These are phyloP conservation scores for Cladopsammia gracilis DNA, from an alignment of 64 coral and sea anemone species.

Conservation along the genomic window DNA sequence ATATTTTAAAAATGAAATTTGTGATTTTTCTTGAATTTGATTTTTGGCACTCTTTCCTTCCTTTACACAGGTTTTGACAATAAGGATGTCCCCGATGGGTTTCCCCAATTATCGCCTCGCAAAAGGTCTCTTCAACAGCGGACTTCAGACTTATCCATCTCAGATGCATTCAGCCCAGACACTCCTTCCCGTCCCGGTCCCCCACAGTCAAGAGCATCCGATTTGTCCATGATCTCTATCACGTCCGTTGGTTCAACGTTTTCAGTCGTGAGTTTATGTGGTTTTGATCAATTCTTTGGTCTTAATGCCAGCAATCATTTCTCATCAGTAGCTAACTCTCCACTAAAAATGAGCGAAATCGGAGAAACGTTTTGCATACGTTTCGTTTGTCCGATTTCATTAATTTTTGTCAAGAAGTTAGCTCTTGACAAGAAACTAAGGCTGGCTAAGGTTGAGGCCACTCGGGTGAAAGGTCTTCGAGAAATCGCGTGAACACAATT, in stretches of 20 bases:
- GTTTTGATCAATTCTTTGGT: neutral
- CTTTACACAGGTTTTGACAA: neutral
- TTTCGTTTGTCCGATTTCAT: no score
- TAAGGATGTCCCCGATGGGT: slow-evolving; percentile 1
- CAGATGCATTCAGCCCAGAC: neutral
- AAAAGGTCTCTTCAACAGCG: neutral
- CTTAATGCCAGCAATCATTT: no score
- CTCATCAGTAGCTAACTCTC: no score
- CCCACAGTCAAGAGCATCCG: neutral
- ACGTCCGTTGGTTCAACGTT: neutral
- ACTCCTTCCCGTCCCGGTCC: slow-evolving; percentile 10
- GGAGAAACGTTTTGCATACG: no score
- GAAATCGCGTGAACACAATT: no score
- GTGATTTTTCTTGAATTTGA: no score
- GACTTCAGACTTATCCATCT: neutral
- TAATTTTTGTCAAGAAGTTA: no score
- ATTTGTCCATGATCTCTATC: neutral
- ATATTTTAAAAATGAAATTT: no score
- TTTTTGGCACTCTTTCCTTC: neutral
- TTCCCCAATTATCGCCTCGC: neutral
- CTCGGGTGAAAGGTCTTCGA: no score
- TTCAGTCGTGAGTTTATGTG: slow-evolving; percentile 18
- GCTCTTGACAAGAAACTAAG: no score
- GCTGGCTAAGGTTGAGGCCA: no score
- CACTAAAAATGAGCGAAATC: no score